Conservation (phyloP, 2,888 invertebrate species). For the Selenia dentaria region DNA sequence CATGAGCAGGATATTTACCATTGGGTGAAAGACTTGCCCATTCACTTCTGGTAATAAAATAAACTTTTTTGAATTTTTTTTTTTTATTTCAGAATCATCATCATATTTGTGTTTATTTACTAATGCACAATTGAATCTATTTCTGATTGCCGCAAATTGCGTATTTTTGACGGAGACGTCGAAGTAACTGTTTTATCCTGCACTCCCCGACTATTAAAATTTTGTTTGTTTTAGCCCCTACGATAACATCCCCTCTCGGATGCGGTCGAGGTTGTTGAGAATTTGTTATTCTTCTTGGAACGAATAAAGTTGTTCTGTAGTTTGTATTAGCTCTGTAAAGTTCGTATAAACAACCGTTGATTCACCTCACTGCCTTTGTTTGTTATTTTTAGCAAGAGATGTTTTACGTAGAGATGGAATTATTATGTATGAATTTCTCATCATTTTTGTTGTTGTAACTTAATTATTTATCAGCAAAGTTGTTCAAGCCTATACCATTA, state of each 20-base stretch:
- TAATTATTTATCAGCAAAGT: too few species aligned
- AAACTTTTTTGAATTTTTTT: too few species aligned
- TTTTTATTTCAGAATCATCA: too few species aligned
- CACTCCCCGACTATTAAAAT: slow-evolving; percentile 38
- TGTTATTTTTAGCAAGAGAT: slow-evolving; percentile 17
- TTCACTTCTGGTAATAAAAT: too few species aligned
- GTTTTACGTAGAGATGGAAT: neutral
- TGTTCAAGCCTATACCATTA: too few species aligned
- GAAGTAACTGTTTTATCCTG: too few species aligned
- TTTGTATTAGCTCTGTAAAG: slow-evolving; percentile 31
- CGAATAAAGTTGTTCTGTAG: slow-evolving; percentile 43
- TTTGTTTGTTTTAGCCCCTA: slow-evolving; percentile 61
- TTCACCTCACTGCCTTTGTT: slow-evolving; percentile 15
- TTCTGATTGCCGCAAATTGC: too few species aligned
- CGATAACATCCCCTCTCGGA: slow-evolving; percentile 46
- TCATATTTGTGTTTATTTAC: too few species aligned
- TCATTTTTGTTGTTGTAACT: neutral
- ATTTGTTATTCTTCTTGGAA: slow-evolving; percentile 55
- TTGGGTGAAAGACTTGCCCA: too few species aligned
- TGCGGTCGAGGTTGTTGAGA: slow-evolving; percentile 48
- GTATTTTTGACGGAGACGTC: too few species aligned
- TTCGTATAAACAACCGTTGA: slow-evolving; percentile 28
- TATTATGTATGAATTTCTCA: neutral
- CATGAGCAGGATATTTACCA: too few species aligned
- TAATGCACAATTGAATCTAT: too few species aligned